A percentile compares a stretch with the other conserved stretches of the same genome.
These are phyloP conservation scores for Parauchenoglanis punctatus DNA, from an alignment of 2,797 vertebrate genomes.

Conservation along the genomic window DNA sequence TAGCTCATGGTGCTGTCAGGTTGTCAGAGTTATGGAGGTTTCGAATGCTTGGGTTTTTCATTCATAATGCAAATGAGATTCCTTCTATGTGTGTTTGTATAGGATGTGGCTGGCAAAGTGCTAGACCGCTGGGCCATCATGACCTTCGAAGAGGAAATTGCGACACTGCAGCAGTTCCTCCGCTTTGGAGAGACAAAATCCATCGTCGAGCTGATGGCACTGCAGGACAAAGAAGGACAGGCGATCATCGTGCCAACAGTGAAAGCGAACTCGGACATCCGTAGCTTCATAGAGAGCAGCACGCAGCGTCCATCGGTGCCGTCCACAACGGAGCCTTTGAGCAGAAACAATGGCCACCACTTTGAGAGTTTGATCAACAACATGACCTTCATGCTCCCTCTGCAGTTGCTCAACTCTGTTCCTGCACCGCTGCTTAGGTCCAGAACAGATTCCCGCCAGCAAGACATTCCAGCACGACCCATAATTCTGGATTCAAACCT, in stretches of 20 bases:
- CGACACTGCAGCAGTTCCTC: conserved; percentile 94
- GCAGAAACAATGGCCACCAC: conserved; percentile 81
- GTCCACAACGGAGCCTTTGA: conserved; percentile 82
- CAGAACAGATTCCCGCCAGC: conserved; percentile 76
- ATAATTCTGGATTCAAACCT: conserved; percentile 37
- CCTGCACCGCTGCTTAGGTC: conserved; percentile 87
- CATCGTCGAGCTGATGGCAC: conserved; percentile 96
- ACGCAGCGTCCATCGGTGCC: conserved; percentile 73
- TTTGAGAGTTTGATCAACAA: conserved; percentile 95
- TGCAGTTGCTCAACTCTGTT: conserved; percentile 90
- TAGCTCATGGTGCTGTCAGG: conserved; percentile 66
- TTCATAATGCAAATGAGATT: conserved; percentile 63
- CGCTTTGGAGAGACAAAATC: conserved; percentile 98
- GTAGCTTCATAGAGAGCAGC: conserved; percentile 94
- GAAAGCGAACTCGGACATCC: conserved; percentile 88
- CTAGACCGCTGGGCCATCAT: conserved; percentile 97
- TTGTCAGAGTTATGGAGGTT: conserved; percentile 55
- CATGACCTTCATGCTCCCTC: conserved; percentile 94
- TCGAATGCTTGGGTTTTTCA: conserved; percentile 61
- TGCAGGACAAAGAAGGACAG: conserved; percentile 95
- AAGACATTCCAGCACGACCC: conserved; percentile 75
- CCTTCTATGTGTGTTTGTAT: conserved; percentile 33
- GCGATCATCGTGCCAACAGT: conserved; percentile 83
- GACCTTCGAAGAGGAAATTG: conserved; percentile 94
- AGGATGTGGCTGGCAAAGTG: conserved; percentile 96